Base-by-base conservation (phyloP, 2,113 vertebrate species). In the Gambusia holbrooki region DNA sequence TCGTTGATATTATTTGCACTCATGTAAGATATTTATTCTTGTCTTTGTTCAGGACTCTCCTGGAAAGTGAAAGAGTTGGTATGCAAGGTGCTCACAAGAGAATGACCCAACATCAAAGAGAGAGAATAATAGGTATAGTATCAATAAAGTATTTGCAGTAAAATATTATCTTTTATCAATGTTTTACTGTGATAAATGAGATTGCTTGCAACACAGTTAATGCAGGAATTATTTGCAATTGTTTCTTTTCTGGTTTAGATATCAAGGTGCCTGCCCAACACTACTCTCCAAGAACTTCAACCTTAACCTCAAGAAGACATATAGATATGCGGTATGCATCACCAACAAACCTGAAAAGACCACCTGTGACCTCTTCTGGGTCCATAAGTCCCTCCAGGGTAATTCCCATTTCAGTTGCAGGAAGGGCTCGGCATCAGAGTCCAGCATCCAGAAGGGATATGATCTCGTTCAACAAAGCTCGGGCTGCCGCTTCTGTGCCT, bases 61-160 rank as follows among this genome's bases (percentile, higher is more conserved):
- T 99, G 83, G 96, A 99, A 93, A 96, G 95, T 62, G 96, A 97
- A 85, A 94, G 89, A 86, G 92, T 87, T 0, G 94, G 94, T 89
- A 86, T 95, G 80, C 66, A 95, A 2, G 96, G 96, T 85, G 86
- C 94, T 84, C 69, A 95, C 11, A 90, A 92, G 68, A 93, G 93
- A 89, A 92, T 82, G 29, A 92, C 93, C 74, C 91, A 92, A 40
- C 68, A 78, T 67, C 77, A 87, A 73, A 93, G 89, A 77, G 94
- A 95, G 83, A 90, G 93, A 87, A 80, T 87, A 68, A 90, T 92
- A 84, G 90, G 93, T 93, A 87, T 48, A 42, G 64, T 78, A 62
- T 27, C 62, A 9, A 22, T 37, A 37, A 69, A 27, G 1, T 7
- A 32, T 40, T 64, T 35, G 25, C 25, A n/a, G 17, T 9, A n/a